These are phyloP conservation scores for Aurelia coerulea DNA, from an alignment of 30 jellyfish, hydroid and myxozoan genomes.

Conservation along the genomic window DNA sequence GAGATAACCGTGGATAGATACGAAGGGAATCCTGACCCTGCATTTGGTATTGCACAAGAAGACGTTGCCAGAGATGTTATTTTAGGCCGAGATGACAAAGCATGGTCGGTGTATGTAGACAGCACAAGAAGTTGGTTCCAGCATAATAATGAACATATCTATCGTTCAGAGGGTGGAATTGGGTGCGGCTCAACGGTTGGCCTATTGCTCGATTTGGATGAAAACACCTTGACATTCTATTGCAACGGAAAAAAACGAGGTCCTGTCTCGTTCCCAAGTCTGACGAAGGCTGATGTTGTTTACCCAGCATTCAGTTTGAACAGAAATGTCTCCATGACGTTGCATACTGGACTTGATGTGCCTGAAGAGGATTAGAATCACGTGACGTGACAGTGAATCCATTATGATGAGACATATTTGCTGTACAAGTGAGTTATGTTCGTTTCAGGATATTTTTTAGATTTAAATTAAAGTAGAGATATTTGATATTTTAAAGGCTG, in stretches of 20 bases:
- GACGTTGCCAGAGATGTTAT: constrained; percentile 83
- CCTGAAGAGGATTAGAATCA: constrained; percentile 31
- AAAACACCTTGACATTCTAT: constrained; percentile 76
- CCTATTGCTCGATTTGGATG: constrained; percentile 82
- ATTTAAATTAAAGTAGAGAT: no score
- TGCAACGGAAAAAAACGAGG: constrained; percentile 94
- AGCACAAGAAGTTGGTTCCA: constrained; percentile 99
- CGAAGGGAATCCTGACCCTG: constrained; percentile 98
- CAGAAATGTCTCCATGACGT: constrained; percentile 90
- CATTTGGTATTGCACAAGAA: constrained; percentile 91
- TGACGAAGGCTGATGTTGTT: constrained; percentile 88
- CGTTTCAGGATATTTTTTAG: no score
- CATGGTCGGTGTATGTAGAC: constrained; percentile 98
- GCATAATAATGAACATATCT: constrained; percentile 93
- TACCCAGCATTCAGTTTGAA: constrained; percentile 97
- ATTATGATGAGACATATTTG: no score
- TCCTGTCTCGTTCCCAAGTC: constrained; percentile 89
- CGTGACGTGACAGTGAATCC: neutral
- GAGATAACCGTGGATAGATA: constrained; percentile 69
- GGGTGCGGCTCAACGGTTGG: constrained; percentile 92
- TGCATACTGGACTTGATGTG: constrained; percentile 85
- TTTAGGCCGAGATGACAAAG: constrained; percentile 90
- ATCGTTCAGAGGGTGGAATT: constrained; percentile 97
- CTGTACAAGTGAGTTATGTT: no score
- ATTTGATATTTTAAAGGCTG: no score